phyloP scores from a whole-genome alignment of 2,113 vertebrate species.

The Crotalus tigris region DNA sequence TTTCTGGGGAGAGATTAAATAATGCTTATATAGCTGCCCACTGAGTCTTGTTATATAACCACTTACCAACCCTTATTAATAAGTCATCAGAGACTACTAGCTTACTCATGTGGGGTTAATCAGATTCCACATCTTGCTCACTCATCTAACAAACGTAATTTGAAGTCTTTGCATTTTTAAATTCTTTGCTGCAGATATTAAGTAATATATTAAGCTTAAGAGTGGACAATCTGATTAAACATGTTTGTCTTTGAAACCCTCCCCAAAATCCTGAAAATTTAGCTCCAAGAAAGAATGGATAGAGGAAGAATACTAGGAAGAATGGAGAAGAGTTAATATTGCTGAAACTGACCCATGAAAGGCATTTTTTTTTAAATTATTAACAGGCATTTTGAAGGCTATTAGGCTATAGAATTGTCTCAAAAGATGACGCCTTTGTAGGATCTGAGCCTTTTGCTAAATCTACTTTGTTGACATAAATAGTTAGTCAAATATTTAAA shows the following conservation, averaged over 20 bases:
- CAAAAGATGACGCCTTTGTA: too few relatives aligned
- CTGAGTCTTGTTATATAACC: not conserved
- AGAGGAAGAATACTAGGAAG: not conserved
- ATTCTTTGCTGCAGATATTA: not conserved
- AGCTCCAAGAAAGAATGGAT: not conserved
- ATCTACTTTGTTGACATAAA: too few relatives aligned
- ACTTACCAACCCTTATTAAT: not conserved
- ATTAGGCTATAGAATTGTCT: too few relatives aligned
- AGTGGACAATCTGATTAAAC: not conserved
- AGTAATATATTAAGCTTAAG: not conserved
- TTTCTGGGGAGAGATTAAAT: not conserved
- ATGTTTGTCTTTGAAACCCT: not conserved
- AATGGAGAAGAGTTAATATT: too few relatives aligned
- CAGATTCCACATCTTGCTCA: not conserved
- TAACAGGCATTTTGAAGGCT: too few relatives aligned
- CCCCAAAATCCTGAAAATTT: not conserved
- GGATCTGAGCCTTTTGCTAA: too few relatives aligned
- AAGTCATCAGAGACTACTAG: not conserved
- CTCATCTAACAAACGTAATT: not conserved
- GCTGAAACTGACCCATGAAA: too few relatives aligned
- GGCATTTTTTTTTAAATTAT: too few relatives aligned
- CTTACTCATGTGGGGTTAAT: not conserved
- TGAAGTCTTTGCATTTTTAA: not conserved
- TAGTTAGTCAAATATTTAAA: too few relatives aligned
- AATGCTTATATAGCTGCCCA: not conserved